These are phyloP conservation scores for Erynnis tages DNA, from an alignment of 2,888 invertebrate genomes.

Conservation along the genomic window DNA sequence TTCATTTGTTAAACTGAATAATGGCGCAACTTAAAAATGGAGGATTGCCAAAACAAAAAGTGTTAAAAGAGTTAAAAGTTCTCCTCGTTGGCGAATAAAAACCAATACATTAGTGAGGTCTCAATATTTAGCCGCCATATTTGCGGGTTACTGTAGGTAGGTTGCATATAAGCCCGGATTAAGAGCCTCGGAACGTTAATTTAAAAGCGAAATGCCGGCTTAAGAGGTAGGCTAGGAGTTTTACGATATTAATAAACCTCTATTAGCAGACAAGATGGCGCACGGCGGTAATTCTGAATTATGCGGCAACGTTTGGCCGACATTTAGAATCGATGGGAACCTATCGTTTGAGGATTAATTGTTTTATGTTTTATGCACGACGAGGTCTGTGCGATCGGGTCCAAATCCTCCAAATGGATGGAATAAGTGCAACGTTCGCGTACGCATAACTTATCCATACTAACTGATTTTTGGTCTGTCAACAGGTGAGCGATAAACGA, in stretches of 20 bases:
- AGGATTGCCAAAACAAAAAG: constrained; percentile 26
- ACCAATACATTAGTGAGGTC: constrained; percentile 22
- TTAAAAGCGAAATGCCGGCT: constrained; percentile 45
- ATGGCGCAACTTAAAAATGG: constrained; percentile 28
- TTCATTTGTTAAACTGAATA: constrained; percentile 29
- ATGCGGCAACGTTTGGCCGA: constrained; percentile 30
- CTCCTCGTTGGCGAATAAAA: constrained; percentile 17
- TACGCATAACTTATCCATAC: constrained; percentile 21
- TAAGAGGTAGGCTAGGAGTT: constrained; percentile 45
- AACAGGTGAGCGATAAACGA: background rate
- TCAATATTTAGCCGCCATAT: constrained; percentile 13
- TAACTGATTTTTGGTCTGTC: constrained; percentile 11
- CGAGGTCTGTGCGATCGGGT: constrained; percentile 19
- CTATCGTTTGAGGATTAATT: constrained; percentile 24
- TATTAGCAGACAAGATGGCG: constrained; percentile 51
- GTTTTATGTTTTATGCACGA: constrained; percentile 27
- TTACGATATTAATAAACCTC: constrained; percentile 57
- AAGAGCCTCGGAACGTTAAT: constrained; percentile 42
- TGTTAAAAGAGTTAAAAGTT: constrained; percentile 19
- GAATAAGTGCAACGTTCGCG: constrained; percentile 33
- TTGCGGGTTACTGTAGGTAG: constrained; percentile 4
- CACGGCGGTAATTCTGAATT: constrained; percentile 44
- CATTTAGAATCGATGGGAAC: constrained; percentile 21
- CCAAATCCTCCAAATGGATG: constrained; percentile 38
- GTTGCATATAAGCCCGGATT: constrained; percentile 31